A percentile compares a stretch with the other conserved stretches of the same genome.
phyloP scores from a whole-genome alignment of 2,797 vertebrate genomes.

The Diplodus puntazzo region DNA sequence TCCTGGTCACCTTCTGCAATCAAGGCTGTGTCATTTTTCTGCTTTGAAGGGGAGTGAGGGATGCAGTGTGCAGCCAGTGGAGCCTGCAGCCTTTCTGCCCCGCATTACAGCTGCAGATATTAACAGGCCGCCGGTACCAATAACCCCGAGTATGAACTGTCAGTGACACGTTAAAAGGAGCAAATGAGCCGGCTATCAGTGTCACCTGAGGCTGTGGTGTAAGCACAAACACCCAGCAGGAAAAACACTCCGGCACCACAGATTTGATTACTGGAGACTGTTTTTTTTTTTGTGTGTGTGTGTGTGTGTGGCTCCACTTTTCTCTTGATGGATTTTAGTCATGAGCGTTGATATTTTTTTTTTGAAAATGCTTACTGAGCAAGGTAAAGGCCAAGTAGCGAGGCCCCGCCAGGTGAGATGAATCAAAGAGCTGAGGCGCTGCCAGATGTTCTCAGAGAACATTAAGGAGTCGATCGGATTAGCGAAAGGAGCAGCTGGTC shows the following conservation, averaged over 20 bases:
- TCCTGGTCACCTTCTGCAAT: slow-evolving; percentile 65
- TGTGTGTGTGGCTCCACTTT: slow-evolving; percentile 23
- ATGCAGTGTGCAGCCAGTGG: slow-evolving; percentile 51
- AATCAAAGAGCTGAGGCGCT: slow-evolving; percentile 70
- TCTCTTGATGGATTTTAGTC: slow-evolving; percentile 37
- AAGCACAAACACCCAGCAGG: slow-evolving; percentile 50
- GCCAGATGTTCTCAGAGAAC: slow-evolving; percentile 76
- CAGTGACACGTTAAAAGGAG: slow-evolving; percentile 63
- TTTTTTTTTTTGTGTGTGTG: neutral
- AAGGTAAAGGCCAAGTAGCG: slow-evolving; percentile 67
- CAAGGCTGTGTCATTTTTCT: slow-evolving; percentile 61
- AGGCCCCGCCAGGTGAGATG: slow-evolving; percentile 69
- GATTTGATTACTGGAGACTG: slow-evolving; percentile 30
- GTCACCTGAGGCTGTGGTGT: slow-evolving; percentile 57
- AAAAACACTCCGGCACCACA: slow-evolving; percentile 32
- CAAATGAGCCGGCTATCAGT: slow-evolving; percentile 63
- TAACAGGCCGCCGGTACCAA: slow-evolving; percentile 64
- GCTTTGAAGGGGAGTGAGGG: slow-evolving; percentile 57
- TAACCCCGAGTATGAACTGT: slow-evolving; percentile 59
- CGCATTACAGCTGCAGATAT: slow-evolving; percentile 65
- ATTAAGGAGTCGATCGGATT: slow-evolving; percentile 76
- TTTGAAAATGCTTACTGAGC: slow-evolving; percentile 62
- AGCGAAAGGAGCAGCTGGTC: slow-evolving; percentile 73
- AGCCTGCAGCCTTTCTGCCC: slow-evolving; percentile 62
- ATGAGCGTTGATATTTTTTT: slow-evolving; percentile 39